Evolutionary conservation across 1,140 invertebrate genomes (phyloP).

Genomic region (Lycorma delicatula): DNA sequence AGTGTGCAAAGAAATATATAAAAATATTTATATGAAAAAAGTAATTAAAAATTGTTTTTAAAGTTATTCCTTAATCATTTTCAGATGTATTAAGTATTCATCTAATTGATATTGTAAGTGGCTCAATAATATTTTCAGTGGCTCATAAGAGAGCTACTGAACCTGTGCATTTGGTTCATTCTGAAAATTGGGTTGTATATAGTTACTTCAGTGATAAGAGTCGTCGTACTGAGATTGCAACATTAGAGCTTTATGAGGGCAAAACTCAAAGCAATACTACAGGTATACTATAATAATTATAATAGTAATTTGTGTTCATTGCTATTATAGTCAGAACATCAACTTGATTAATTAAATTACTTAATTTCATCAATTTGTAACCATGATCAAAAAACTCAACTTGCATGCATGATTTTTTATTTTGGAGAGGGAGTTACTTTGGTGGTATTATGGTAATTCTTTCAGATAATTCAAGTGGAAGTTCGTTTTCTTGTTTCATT

Average conservation of each 20-base stretch:
- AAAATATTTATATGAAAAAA: too few relatives aligned
- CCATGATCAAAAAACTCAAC: too few relatives aligned
- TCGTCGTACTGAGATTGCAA: slow-evolving; percentile 80
- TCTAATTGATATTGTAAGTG: slow-evolving; percentile 86
- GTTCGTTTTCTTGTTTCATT: too few relatives aligned
- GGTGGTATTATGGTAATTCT: too few relatives aligned
- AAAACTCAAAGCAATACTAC: slow-evolving; percentile 75
- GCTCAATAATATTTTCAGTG: slow-evolving; percentile 60
- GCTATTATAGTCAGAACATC: too few relatives aligned
- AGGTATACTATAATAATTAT: slow-evolving; percentile 33
- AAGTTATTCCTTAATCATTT: slow-evolving; percentile 24
- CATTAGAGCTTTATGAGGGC: slow-evolving; percentile 93
- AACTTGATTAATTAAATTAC: too few relatives aligned
- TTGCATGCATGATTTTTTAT: too few relatives aligned
- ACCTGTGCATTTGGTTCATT: slow-evolving; percentile 84
- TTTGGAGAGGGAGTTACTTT: too few relatives aligned
- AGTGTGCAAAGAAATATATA: too few relatives aligned
- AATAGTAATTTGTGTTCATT: neutral
- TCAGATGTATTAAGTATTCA: slow-evolving; percentile 67
- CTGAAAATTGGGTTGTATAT: slow-evolving; percentile 96
- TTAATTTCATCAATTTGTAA: too few relatives aligned
- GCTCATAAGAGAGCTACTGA: slow-evolving; percentile 69
- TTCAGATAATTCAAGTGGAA: too few relatives aligned
- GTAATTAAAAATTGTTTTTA: too few relatives aligned
- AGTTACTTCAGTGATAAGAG: slow-evolving; percentile 91